Evolutionary conservation across 1,140 invertebrate genomes (phyloP), one percentile per base, ranked within the genome.

Genomic region (Ruditapes philippinarum): DNA sequence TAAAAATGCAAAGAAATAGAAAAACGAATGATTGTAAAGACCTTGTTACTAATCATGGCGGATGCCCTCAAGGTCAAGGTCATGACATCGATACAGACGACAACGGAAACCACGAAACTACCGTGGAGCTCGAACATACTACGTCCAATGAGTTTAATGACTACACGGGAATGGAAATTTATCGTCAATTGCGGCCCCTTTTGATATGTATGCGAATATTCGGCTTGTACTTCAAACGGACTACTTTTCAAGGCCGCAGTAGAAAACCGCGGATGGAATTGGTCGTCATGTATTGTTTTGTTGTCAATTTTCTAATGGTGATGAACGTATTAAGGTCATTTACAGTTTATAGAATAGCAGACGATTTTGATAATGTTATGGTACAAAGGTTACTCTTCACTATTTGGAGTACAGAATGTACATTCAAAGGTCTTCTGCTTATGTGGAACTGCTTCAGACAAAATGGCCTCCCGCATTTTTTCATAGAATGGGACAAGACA

Each of bases 321-420:
- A 12, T 78, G 42, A 87, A 87, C 36, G 49, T 78, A 4, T 12
- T 87, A 4, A 22, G 84, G 28, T 87, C 84, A 3, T 49, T 87
- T 1, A 65, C 84, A 14, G 74, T 87, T 2, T 87, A 78, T 73
- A 40, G 74, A 65, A 28, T 68, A 17, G 54, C 36, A n/a, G 84
- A 87, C 51, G 0, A 60, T 1, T 78, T 78, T 68, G 84, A 87
- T 28, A 60, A 79, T 51, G 54, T 68, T 9, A 14, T 87, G 3
- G 73, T 87, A 0, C 84, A 87, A 36, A 78, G 42, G 25, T 9
- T 87, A 31, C 36, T 87, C 12, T 87, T 87, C 57, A 68, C 74
- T 31, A 87, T 87, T n/a, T 87, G 84, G 84, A 87, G 84, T 33
- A 33, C 54, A n/a, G 84, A 87, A 62, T 87, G 84, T 31, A 36